Percentiles rank a stretch among this genome's conserved stretches.
Evolutionary conservation across 2,797 vertebrate species (phyloP).

Genomic region (Hydrocynus forskahlii): DNA sequence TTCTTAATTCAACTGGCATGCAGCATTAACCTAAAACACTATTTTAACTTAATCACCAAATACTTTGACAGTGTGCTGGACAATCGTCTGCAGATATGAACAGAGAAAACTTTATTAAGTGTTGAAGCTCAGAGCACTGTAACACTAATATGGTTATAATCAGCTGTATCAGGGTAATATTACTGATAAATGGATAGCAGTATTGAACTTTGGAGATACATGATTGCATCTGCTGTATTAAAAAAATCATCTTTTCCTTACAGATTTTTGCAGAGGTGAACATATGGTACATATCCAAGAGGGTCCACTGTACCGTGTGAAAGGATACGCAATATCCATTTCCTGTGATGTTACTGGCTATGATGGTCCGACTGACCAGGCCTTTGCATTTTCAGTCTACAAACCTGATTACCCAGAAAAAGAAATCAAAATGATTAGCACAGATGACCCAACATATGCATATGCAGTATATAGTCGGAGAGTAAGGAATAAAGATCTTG

Average conservation of each 20-base stretch:
- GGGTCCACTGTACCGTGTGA: slow-evolving; percentile 77
- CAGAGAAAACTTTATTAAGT: too few relatives aligned
- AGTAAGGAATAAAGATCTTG: slow-evolving; percentile 45
- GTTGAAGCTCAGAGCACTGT: too few relatives aligned
- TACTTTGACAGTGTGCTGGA: too few relatives aligned
- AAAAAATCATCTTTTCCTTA: not conserved
- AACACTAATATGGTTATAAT: too few relatives aligned
- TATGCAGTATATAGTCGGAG: not conserved
- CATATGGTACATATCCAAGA: slow-evolving; percentile 63
- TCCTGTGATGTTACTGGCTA: slow-evolving; percentile 75
- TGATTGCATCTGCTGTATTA: too few relatives aligned
- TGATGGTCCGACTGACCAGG: fast-evolving
- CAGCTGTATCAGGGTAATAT: too few relatives aligned
- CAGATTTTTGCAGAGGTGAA: slow-evolving; percentile 69
- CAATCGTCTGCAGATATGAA: too few relatives aligned
- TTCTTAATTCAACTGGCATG: too few relatives aligned
- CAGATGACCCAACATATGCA: fast-evolving
- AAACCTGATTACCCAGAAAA: fast-evolving
- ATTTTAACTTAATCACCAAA: too few relatives aligned
- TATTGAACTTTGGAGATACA: too few relatives aligned
- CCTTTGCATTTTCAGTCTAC: slow-evolving; percentile 66
- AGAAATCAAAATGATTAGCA: slow-evolving; percentile 68
- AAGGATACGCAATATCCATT: slow-evolving; percentile 67
- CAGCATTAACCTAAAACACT: too few relatives aligned
- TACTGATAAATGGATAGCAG: too few relatives aligned